These are phyloP conservation scores for Malacosoma neustria DNA, from an alignment of 2,888 invertebrate genomes.

Conservation along the genomic window DNA sequence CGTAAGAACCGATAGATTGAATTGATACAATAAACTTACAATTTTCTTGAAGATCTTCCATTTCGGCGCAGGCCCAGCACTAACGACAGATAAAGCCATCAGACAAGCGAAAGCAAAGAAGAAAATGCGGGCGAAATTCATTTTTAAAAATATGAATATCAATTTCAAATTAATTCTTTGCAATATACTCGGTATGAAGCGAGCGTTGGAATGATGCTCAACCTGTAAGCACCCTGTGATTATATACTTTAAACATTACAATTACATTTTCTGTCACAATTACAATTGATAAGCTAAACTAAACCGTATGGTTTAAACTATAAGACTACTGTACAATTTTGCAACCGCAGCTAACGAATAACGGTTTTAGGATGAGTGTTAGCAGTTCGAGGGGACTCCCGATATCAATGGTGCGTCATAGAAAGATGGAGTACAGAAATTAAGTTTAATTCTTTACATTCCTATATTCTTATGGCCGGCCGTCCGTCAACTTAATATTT, in stretches of 20 bases:
- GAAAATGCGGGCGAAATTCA: slow-evolving; percentile 28
- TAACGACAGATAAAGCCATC: slow-evolving; percentile 15
- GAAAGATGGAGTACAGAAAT: too few species aligned
- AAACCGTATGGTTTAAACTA: not conserved
- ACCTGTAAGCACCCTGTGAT: not conserved
- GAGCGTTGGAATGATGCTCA: slow-evolving; percentile 1
- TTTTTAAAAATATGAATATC: slow-evolving; percentile 13
- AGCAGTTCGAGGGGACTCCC: slow-evolving; percentile 2
- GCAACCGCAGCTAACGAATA: not conserved
- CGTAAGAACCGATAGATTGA: not conserved
- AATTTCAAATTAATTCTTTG: not conserved
- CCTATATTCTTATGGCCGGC: too few species aligned
- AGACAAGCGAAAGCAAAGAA: slow-evolving; percentile 21
- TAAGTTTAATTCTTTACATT: too few species aligned
- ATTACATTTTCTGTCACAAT: not conserved
- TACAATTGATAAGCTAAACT: not conserved
- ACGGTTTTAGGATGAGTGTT: not conserved
- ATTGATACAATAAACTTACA: slow-evolving; percentile 13
- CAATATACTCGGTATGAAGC: not conserved
- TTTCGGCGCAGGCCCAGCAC: slow-evolving; percentile 26
- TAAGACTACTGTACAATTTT: not conserved
- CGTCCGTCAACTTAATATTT: too few species aligned
- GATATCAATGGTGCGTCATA: too few species aligned
- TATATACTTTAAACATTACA: not conserved
- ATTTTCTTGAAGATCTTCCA: slow-evolving; percentile 37